phyloP scores from a whole-genome alignment of 64 coral and sea anemone genomes.

The Pocillopora damicornis region DNA sequence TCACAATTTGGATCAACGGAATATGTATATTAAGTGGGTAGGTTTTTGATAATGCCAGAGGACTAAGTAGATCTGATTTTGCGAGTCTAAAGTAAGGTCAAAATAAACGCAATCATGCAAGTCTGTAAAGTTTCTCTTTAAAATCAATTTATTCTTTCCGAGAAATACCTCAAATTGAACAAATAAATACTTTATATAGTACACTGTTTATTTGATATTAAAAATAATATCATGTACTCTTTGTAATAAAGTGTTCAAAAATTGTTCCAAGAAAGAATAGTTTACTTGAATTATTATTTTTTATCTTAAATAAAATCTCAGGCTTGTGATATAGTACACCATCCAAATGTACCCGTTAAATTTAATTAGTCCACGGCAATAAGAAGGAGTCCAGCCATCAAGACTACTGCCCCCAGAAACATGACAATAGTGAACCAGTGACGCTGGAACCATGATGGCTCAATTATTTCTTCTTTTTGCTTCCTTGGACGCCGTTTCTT shows the following conservation, averaged over 20 bases:
- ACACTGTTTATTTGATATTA: slow-evolving; percentile 30
- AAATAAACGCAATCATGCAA: not conserved
- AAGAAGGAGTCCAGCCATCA: slow-evolving; percentile 70
- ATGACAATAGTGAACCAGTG: slow-evolving; percentile 60
- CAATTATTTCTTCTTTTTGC: slow-evolving; percentile 65
- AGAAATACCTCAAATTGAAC: not conserved
- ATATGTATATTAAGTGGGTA: slow-evolving; percentile 5
- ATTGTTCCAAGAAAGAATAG: not conserved
- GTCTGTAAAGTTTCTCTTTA: not conserved
- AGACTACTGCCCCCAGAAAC: slow-evolving; percentile 35
- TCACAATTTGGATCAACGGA: slow-evolving; percentile 29
- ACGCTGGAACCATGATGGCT: slow-evolving; percentile 61
- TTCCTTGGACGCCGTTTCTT: slow-evolving; percentile 84
- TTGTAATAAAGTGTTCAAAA: not conserved
- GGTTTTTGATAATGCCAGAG: not conserved
- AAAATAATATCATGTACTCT: not conserved
- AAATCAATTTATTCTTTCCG: not conserved
- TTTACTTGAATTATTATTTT: no score
- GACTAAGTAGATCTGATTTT: not conserved
- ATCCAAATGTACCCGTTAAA: no score
- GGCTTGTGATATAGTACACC: no score
- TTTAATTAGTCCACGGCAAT: slow-evolving; percentile 64
- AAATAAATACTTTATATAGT: slow-evolving; percentile 22
- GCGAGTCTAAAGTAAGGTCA: not conserved
- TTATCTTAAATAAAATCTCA: no score